Evolutionary conservation across 2,113 vertebrate species (phyloP), one percentile per base, ranked within the genome.

Genomic region (Erythrolamprus reginae): DNA sequence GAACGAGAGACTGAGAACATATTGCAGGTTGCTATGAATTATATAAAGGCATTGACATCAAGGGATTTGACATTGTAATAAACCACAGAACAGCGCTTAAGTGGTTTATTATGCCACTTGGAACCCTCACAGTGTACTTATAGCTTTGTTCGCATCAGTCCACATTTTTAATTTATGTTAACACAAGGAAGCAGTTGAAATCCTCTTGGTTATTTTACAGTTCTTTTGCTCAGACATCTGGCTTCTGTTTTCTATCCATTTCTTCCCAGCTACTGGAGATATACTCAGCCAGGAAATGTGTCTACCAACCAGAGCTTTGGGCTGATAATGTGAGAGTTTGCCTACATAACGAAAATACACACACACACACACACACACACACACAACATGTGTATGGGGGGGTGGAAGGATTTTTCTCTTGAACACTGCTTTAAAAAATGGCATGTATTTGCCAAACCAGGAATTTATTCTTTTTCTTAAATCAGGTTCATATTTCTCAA

Each of bases 151-250:
- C 0, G 0, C 82, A 86, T 50, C 86, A 87, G 23, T 90, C 86
- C 89, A 94, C 88, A 94, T 94, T 89, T 94, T 94, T 90, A 88
- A 93, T 95, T 96, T 91, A 94, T 90, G 12, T 65, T 95, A 77
- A 58, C 89, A 84, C 24, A 89, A 89, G 5, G 92, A 93, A 55
- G 86, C 92, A 89, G 52, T 92, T 86, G 24, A 94, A 93, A 84
- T 48, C 42, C 19, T 90, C 56, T 33, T 89, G 23, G 6, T 93
- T 93, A 70, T 45, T 91, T 91, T 0, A 0, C 13, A 89, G 47
- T 88, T 1, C 70, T 0, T 65, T 89, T 58, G 51, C 48, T 55
- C n/a, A 13, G 48, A 15, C 52, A 8, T n/a, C 48, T 82, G 56
- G 13, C 23, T 83, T 53, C 21, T 61, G 42, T 53, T 50, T 53